A percentile compares a stretch with the other conserved stretches of the same genome.
Evolutionary conservation across 1,140 invertebrate genomes (phyloP).

Genomic region (Cyclina sinensis): DNA sequence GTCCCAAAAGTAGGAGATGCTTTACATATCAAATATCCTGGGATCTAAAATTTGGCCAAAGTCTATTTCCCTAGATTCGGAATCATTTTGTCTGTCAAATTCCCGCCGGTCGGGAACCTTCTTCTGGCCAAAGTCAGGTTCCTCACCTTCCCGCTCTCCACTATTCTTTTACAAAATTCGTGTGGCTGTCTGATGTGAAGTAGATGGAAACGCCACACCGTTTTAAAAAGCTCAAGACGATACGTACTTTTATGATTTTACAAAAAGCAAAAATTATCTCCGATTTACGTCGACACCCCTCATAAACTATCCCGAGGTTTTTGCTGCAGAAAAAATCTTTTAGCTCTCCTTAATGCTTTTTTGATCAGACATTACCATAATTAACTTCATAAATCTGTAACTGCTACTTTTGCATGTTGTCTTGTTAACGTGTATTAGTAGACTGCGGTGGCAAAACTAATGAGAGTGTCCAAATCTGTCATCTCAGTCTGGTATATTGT

Average conservation of each 20-base stretch:
- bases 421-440: conserved; percentile 20
- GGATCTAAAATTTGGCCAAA: no score
- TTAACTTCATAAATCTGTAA: conserved; percentile 15
- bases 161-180: background rate
- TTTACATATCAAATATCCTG: no score
- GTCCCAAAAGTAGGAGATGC: no score
- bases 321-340: background rate
- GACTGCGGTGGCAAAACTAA: conserved; percentile 2
- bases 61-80: no score
- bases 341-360: conserved; percentile 3
- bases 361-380: background rate
- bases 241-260: conserved; percentile 10
- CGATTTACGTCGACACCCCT: conserved; percentile 23
- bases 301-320: conserved; percentile 8
- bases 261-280: background rate
- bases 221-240: background rate
- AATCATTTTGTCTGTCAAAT: no score
- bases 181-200: background rate
- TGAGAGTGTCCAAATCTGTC: conserved; percentile 32
- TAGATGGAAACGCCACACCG: no score
- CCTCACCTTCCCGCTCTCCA: no score
- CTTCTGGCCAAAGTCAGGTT: no score
- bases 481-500: background rate
- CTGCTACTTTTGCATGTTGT: conserved; percentile 13
- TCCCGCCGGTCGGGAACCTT: no score